Evolutionary conservation across 2,888 invertebrate genomes (phyloP).

Genomic region (Acanthosepion lycidas): DNA sequence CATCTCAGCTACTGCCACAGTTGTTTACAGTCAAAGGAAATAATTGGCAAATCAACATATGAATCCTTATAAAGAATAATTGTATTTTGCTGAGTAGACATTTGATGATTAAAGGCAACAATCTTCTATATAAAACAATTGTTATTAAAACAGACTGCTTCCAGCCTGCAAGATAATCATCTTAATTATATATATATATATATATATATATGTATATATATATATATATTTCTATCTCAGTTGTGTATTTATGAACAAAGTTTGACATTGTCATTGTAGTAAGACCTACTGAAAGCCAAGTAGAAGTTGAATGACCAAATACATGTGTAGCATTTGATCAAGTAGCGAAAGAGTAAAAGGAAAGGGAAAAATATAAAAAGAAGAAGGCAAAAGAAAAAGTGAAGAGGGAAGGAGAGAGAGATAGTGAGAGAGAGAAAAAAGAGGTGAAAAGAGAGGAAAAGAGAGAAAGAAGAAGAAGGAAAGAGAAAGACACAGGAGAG

Average conservation of each 20-base stretch:
- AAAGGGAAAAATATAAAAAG: neutral
- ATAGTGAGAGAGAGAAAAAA: too few relatives aligned
- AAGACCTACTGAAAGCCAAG: neutral
- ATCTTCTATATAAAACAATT: neutral
- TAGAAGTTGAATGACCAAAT: conserved; percentile 16
- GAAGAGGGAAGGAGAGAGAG: neutral
- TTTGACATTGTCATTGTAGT: neutral
- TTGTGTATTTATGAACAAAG: neutral
- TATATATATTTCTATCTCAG: neutral
- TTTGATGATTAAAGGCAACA: conserved; percentile 7
- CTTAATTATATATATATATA: neutral
- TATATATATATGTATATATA: too few relatives aligned
- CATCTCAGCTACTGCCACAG: neutral
- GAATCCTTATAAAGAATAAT: neutral
- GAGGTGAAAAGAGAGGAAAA: neutral
- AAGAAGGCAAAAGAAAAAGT: neutral
- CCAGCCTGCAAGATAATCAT: neutral
- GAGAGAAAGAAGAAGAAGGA: neutral
- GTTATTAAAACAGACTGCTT: neutral
- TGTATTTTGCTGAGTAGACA: neutral
- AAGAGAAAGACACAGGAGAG: neutral
- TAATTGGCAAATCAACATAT: neutral
- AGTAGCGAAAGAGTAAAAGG: neutral
- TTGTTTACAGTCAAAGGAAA: neutral
- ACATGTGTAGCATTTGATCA: neutral